These are phyloP conservation scores for Drosophila mercatorum DNA, from an alignment of 2,888 invertebrate genomes.

Conservation along the genomic window DNA sequence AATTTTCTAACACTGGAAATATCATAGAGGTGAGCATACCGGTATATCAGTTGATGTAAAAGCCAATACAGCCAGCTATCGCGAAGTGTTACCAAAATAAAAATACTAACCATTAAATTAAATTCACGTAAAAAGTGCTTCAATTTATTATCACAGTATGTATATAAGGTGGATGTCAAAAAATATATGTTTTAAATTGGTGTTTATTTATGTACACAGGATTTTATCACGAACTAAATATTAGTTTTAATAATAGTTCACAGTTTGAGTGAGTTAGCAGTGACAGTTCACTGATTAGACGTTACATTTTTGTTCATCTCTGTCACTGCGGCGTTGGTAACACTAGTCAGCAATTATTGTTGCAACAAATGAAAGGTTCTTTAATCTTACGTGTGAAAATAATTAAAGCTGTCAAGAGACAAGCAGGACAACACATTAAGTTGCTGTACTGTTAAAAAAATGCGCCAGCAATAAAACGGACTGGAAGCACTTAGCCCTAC, in stretches of 20 bases:
- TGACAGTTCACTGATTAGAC: slow-evolving; percentile 20
- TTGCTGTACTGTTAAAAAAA: slow-evolving; percentile 36
- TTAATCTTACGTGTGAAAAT: slow-evolving; percentile 71
- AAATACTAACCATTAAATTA: neutral
- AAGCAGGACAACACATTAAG: slow-evolving; percentile 19
- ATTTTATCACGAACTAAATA: neutral
- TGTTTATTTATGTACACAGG: neutral
- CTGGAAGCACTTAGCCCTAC: slow-evolving; percentile 19
- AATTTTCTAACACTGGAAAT: slow-evolving; percentile 32
- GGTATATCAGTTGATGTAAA: neutral
- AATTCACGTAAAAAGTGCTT: neutral
- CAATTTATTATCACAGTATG: neutral
- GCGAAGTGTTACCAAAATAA: neutral
- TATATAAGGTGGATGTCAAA: too few species aligned
- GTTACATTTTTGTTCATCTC: slow-evolving; percentile 31
- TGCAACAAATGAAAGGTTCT: slow-evolving; percentile 58
- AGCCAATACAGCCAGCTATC: neutral
- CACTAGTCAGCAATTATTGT: slow-evolving; percentile 48
- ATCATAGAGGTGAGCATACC: slow-evolving; percentile 19
- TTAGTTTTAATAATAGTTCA: neutral
- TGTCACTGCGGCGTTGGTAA: slow-evolving; percentile 22
- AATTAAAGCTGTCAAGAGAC: slow-evolving; percentile 14
- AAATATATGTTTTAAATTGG: neutral
- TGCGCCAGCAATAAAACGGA: slow-evolving; percentile 46
- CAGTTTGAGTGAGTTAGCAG: slow-evolving; percentile 4